Evolutionary conservation across 2,797 vertebrate species (phyloP).

Genomic region (Schizopygopsis pylzovi): DNA sequence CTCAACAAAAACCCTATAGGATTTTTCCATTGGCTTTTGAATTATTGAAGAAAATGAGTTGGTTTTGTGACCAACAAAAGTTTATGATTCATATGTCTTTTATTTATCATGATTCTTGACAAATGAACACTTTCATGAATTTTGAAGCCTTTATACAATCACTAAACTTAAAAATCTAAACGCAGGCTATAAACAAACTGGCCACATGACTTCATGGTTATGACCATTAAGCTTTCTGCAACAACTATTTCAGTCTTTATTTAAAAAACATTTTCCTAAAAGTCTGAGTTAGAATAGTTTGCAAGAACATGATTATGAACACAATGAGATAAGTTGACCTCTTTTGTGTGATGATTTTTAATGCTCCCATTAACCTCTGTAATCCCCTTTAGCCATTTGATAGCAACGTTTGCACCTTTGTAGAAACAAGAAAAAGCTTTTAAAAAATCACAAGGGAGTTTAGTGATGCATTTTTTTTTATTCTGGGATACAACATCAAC

Average conservation of each 20-base stretch:
- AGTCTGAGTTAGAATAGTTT: neutral
- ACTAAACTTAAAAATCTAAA: neutral
- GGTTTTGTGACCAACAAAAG: neutral
- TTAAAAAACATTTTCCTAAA: neutral
- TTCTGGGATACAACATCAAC: neutral
- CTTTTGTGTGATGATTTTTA: neutral
- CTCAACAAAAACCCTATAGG: too few species aligned
- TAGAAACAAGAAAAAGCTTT: neutral
- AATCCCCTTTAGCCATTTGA: neutral
- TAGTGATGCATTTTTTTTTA: neutral
- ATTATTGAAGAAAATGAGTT: neutral
- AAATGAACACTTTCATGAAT: neutral
- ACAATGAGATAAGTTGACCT: neutral
- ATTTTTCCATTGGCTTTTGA: neutral
- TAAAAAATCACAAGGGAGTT: neutral
- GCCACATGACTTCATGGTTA: neutral
- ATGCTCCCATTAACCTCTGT: neutral
- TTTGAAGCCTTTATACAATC: neutral
- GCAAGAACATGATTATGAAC: neutral
- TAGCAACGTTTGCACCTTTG: neutral
- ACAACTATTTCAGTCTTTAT: neutral
- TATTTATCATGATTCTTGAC: constrained; percentile 1
- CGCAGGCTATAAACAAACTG: neutral
- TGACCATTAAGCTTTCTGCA: neutral
- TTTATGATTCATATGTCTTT: too few species aligned